Evolutionary conservation across 2,797 vertebrate species (phyloP).

Genomic region (Simalia tracyae): DNA sequence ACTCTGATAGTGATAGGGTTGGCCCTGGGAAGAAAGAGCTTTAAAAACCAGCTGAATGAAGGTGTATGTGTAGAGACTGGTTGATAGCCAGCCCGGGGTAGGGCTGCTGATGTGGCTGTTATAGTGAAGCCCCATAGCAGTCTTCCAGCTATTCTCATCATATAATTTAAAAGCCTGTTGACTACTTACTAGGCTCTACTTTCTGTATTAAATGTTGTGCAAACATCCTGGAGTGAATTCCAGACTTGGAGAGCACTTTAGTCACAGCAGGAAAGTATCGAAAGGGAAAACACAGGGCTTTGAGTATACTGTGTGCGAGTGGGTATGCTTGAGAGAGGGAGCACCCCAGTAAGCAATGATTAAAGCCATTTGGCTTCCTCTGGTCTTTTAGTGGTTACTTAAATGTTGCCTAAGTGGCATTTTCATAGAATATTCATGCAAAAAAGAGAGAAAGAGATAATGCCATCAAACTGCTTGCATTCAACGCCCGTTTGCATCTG

Average conservation of each 20-base stretch:
- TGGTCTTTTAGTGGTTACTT: constrained; percentile 46
- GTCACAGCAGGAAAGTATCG: constrained; percentile 33
- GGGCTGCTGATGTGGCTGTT: not conserved
- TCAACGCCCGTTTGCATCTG: not conserved
- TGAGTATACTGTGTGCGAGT: constrained; percentile 29
- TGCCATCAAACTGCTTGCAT: not conserved
- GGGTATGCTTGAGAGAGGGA: constrained; percentile 40
- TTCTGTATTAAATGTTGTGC: constrained; percentile 26
- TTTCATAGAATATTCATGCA: not conserved
- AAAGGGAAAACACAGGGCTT: constrained; percentile 42
- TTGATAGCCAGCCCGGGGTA: not conserved
- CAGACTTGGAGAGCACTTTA: constrained; percentile 36
- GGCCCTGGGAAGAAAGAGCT: not conserved
- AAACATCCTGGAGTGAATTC: constrained; percentile 27
- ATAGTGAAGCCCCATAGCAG: not conserved
- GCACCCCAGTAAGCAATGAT: constrained; percentile 24
- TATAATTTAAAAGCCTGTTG: constrained; percentile 31
- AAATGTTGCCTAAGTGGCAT: constrained; percentile 34
- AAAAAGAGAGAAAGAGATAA: constrained; percentile 9
- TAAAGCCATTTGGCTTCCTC: constrained; percentile 43
- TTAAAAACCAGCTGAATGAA: not conserved
- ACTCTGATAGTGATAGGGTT: not conserved
- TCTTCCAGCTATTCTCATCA: not conserved
- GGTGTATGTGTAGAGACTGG: not conserved
- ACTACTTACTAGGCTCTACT: constrained; percentile 23